Conservation (phyloP, 2,797 vertebrate genomes). For the Sebastes alutus region DNA sequence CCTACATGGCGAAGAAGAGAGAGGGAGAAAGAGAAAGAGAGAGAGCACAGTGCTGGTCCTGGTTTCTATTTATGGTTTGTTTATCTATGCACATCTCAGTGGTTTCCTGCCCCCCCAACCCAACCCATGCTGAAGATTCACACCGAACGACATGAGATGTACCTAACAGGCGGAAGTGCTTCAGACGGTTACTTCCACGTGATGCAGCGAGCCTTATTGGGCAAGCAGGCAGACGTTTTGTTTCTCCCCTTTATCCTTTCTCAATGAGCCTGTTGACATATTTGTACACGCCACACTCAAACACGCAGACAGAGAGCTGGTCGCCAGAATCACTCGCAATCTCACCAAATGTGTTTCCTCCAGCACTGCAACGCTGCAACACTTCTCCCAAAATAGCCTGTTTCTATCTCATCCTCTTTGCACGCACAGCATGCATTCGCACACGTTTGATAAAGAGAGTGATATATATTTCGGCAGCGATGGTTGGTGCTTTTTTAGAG, state of each 20-base stretch:
- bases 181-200: conserved; percentile 20
- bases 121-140: conserved; percentile 59
- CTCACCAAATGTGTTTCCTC: conserved; percentile 40
- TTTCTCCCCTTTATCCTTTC: conserved; percentile 14
- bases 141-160: conserved; percentile 45
- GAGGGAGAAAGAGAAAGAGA: conserved; percentile 22
- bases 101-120: conserved; percentile 61
- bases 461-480: background rate
- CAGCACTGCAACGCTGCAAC: conserved; percentile 47
- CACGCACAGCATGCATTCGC: conserved; percentile 8
- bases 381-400: conserved; percentile 54
- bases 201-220: conserved; percentile 23
- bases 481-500: background rate
- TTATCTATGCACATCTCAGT: conserved; percentile 70
- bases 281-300: background rate
- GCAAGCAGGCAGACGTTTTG: conserved; percentile 10
- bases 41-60: conserved; percentile 25
- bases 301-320: conserved; percentile 14
- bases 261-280: conserved; percentile 19
- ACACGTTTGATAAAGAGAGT: background rate
- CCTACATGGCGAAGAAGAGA: conserved; percentile 63
- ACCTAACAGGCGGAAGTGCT: conserved; percentile 40
- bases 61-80: conserved; percentile 78
- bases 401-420: conserved; percentile 25
- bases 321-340: conserved; percentile 22